Evolutionary conservation across 2,113 vertebrate genomes (phyloP).

Genomic region (human (Homo sapiens)): DNA sequence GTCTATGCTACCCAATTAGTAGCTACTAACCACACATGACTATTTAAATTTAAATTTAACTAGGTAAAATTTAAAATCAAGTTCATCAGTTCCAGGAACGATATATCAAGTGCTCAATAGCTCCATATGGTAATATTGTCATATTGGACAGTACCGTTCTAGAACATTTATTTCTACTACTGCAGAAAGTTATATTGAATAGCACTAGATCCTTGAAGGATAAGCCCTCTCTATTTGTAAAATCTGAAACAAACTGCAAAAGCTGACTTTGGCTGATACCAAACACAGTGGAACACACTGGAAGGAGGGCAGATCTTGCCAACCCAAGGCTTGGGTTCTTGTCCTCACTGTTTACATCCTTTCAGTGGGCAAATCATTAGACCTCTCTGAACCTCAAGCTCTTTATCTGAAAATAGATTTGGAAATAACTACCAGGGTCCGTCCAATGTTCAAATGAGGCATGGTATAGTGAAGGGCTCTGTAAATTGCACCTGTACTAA

Average conservation of each 20-base stretch:
- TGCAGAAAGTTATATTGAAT: neutral
- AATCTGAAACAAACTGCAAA: neutral
- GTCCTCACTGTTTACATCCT: neutral
- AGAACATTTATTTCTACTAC: neutral
- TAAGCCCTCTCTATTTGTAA: neutral
- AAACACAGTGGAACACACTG: neutral
- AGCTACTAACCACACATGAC: neutral
- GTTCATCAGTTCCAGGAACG: neutral
- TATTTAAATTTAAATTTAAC: neutral
- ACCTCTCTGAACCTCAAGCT: neutral
- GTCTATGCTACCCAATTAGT: too few relatives aligned
- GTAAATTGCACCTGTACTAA: neutral
- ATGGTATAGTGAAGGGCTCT: neutral
- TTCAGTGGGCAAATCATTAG: neutral
- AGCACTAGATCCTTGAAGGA: neutral
- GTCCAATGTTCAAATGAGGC: neutral
- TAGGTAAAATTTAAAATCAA: neutral
- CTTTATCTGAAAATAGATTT: neutral
- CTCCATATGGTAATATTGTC: neutral
- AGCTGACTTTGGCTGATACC: neutral
- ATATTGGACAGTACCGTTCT: too few relatives aligned
- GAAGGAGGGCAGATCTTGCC: neutral
- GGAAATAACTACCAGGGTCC: neutral
- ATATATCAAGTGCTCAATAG: neutral
- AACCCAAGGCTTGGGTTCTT: neutral